These are phyloP conservation scores for Sabellastarte sp. DNA, from an alignment of 2,888 invertebrate genomes.

Conservation along the genomic window DNA sequence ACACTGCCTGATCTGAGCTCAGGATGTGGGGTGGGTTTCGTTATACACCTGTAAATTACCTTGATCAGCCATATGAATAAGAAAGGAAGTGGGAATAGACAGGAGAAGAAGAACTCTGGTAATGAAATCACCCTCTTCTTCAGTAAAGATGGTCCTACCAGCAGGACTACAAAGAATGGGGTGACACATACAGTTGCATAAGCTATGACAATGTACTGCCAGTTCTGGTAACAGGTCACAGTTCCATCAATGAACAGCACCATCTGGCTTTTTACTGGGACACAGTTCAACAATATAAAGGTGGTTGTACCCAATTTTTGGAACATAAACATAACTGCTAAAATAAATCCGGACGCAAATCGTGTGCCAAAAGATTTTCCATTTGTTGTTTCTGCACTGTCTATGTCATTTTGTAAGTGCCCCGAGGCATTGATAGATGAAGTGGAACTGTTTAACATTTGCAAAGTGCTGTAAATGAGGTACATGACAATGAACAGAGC, in stretches of 20 bases:
- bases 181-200: conserved; percentile 22
- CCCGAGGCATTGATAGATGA: conserved; percentile 2
- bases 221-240: conserved; percentile 21
- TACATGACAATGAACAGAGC: conserved; percentile 21
- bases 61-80: conserved; percentile 20
- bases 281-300: conserved; percentile 32
- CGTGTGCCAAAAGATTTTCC: conserved; percentile 19
- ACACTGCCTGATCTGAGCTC: not conserved
- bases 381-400: not conserved
- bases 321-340: conserved; percentile 27
- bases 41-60: not conserved
- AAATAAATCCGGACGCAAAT: conserved; percentile 24
- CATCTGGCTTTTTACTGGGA: conserved; percentile 20
- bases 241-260: conserved; percentile 32
- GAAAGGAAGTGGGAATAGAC: conserved; percentile 25
- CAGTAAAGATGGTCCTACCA: conserved; percentile 27
- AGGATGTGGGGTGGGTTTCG: too few relatives aligned
- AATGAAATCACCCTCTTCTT: conserved; percentile 13
- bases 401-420: not conserved
- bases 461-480: conserved; percentile 4
- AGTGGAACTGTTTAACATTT: not conserved
- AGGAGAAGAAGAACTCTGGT: conserved; percentile 26
- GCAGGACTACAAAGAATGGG: conserved; percentile 28
- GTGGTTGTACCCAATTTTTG: conserved; percentile 29
- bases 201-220: conserved; percentile 25